Conservation (phyloP, 2,113 vertebrate species). For the Anarhynchus alexandrinus region DNA sequence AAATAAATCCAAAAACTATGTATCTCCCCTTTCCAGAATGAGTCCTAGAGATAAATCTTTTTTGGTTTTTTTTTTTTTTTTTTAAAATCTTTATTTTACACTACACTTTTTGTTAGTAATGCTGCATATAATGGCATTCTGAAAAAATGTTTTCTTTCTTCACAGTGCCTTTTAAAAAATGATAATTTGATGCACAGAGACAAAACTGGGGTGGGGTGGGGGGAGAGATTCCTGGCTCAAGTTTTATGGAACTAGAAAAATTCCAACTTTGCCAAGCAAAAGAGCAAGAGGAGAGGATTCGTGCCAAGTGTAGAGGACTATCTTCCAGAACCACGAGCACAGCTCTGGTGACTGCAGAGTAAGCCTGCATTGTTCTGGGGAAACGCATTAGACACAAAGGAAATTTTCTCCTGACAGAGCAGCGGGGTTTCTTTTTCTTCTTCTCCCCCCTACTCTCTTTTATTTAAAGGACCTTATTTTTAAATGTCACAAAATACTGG, state of each 20-base stretch:
- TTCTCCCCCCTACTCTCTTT: neutral
- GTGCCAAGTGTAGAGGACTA: neutral
- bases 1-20: neutral
- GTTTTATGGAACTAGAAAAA: conserved; percentile 12
- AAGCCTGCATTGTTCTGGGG: neutral
- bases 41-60: neutral
- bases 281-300: neutral
- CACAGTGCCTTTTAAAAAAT: neutral
- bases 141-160: conserved; percentile 1
- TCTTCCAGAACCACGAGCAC: conserved; percentile 1
- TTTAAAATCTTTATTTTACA: neutral
- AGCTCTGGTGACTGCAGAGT: neutral
- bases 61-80: neutral
- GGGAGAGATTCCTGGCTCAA: neutral
- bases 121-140: neutral
- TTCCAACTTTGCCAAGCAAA: neutral
- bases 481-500: neutral
- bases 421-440: neutral
- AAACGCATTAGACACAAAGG: neutral
- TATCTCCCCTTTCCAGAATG: neutral
- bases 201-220: neutral
- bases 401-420: neutral
- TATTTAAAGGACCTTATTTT: neutral
- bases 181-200: conserved; percentile 29
- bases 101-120: neutral